Evolutionary conservation across 1,140 invertebrate species (phyloP), one percentile per base, ranked within the genome.

Genomic region (Tetramorium simillimum): DNA sequence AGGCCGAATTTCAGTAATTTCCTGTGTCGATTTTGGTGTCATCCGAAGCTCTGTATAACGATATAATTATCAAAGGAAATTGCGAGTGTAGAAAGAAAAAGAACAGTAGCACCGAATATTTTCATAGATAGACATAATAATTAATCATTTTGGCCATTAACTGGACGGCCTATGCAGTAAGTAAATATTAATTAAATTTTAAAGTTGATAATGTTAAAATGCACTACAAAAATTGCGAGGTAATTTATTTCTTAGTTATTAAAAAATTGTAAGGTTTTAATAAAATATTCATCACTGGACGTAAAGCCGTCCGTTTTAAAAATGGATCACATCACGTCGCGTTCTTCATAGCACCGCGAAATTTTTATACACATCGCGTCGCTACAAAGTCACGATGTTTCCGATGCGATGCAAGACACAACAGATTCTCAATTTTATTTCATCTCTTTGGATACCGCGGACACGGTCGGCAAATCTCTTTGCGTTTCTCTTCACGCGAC

Each of bases 1-100:
- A 93, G 93, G 90, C 91, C 87, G 90, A 91, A 89, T 90, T 93
- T 93, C 91, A 93, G 91, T 92, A 92, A 91, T 91, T 88, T 91
- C 88, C 81, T 76, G 78, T 58, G 46, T 49, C 18, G 53, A 85
- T 86, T 49, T 40, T 18, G 33, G 3, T 18, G 46, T 43, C 63
- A 46, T 12, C 33, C 58, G n/a, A 69, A 69, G 63, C 40, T 58
- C 37, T 65, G 6, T 28, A 43, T 81, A 70, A 70, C 24, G 51
- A 58, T 56, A 28, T 58, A 81, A 70, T 70, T 81, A 28, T 24
- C 7, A 2, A 58, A 56, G 10, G 16, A 24, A 49, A 49, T 14
- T 49, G 43, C 46, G 12, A 49, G 18, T 14, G 37, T 14, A 6
- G 0, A 37, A 6, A 6, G 0, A 37, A 6, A 28, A 63, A 43